A percentile compares a stretch with the other conserved stretches of the same genome.
These are phyloP conservation scores for Cremastobaeus sp. DNA, from an alignment of 2,888 invertebrate genomes.

Conservation along the genomic window DNA sequence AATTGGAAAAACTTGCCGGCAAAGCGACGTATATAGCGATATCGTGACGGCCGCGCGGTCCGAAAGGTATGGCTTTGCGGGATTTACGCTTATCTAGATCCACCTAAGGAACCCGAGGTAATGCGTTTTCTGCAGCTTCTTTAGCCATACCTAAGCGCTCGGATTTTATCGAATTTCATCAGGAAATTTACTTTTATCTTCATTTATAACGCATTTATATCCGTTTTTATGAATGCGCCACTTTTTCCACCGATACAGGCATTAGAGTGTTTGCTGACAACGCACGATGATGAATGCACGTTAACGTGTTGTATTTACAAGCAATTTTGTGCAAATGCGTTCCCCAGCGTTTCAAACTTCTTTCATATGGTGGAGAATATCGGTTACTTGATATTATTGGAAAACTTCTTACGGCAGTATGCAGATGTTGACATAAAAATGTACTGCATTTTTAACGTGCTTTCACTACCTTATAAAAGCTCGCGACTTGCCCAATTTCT, in stretches of 20 bases:
- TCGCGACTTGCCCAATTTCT: no score
- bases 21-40: slow-evolving; percentile 2
- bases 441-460: no score
- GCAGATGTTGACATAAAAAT: no score
- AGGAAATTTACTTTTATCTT: slow-evolving; percentile 51
- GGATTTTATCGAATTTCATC: slow-evolving; percentile 56
- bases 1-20: slow-evolving; percentile 33
- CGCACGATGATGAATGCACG: slow-evolving; percentile 21
- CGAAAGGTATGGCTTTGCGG: slow-evolving; percentile 61
- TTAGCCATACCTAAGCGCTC: slow-evolving; percentile 43
- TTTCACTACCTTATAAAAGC: no score
- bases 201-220: slow-evolving; percentile 38
- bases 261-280: slow-evolving; percentile 13
- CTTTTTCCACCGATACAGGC: background rate
- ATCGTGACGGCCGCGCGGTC: slow-evolving; percentile 48
- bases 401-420: no score
- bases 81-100: slow-evolving; percentile 64
- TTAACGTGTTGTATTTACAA: background rate
- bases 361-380: background rate
- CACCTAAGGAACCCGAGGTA: slow-evolving; percentile 56
- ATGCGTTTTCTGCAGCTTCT: slow-evolving; percentile 55
- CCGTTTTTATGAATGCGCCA: slow-evolving; percentile 25
- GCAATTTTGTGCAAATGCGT: background rate
- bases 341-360: background rate
- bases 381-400: background rate